Conservation (phyloP, 2,113 vertebrate genomes). For the Hassar affinis region DNA sequence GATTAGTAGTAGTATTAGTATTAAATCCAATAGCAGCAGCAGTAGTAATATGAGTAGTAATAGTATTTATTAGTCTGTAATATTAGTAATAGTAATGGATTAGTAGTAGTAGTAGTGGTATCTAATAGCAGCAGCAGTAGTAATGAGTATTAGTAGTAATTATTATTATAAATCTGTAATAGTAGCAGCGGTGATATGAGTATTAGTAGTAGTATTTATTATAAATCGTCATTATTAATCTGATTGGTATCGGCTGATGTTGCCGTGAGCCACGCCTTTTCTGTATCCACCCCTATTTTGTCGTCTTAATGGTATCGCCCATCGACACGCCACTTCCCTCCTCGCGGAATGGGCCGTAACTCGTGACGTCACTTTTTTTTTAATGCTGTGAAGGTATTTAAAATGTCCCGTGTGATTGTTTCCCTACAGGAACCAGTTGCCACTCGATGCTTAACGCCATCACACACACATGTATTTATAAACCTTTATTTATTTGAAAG, state of each 20-base stretch:
- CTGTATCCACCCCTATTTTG: neutral
- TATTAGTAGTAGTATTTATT: neutral
- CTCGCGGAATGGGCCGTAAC: neutral
- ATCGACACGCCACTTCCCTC: neutral
- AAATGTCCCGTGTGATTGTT: neutral
- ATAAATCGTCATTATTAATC: neutral
- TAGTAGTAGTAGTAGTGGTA: too few relatives aligned
- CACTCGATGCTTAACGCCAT: neutral
- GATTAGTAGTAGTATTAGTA: too few relatives aligned
- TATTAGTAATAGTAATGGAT: too few relatives aligned
- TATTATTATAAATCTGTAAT: neutral
- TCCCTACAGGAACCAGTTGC: neutral
- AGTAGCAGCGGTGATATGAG: neutral
- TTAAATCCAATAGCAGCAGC: too few relatives aligned
- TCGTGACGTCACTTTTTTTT: neutral
- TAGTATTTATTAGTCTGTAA: too few relatives aligned
- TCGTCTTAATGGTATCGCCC: neutral
- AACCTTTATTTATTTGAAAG: neutral
- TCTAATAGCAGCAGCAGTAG: too few relatives aligned
- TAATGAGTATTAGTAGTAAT: too few relatives aligned
- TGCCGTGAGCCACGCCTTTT: neutral
- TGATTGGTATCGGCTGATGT: neutral
- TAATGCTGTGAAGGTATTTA: neutral
- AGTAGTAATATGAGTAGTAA: too few relatives aligned
- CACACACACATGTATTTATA: too few relatives aligned